Base-by-base conservation (phyloP, 2,888 invertebrate species). In the Aporophyla nigra region DNA sequence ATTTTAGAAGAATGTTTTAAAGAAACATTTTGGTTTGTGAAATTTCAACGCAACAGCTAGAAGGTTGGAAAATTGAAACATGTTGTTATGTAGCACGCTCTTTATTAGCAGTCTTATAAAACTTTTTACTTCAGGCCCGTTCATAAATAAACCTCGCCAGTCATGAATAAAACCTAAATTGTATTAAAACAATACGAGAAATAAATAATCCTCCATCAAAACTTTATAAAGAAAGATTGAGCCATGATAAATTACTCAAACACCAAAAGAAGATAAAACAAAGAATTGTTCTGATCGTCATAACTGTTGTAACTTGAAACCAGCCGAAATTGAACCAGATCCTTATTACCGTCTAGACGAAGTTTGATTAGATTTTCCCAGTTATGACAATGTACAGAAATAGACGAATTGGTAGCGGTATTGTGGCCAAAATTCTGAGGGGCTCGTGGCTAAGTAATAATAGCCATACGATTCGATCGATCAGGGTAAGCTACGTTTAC, bases 271-370 rank as follows among this genome's bases (percentile, higher is more conserved):
- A 76, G 53, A 67, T 56, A 76, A 68, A 71, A 71, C 65, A 68
- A 78, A 72, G 78, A 78, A 84, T 54, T 51, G 58, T 71, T 61
- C 62, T 5, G 73, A 63, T 59, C 43, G 61, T 66, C 62, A 61
- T 58, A 82, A 62, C 67, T 79, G 85, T 86, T 71, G 61, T 65
- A 72, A 76, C 58, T 68, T 78, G 51, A 83, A 71, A 76, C 76
- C 71, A 24, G 61, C 71, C 46, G 61, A 70, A 78, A 79, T 63
- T 74, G 75, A 62, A 74, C 69, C 40, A 51, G 70, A 79, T 76
- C 78, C 69, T 79, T 49, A 78, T 71, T 71, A 56, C 63, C 33
- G 87, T 80, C 80, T 82, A 85, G 85, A 86, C 83, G n/a, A 73
- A 69, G 62, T 63, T 69, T 85, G 69, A 75, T 80, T 80, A 85